A percentile compares a stretch with the other conserved stretches of the same genome.
Evolutionary conservation across 2,113 vertebrate genomes (phyloP).

Genomic region (Ctenomys sociabilis): DNA sequence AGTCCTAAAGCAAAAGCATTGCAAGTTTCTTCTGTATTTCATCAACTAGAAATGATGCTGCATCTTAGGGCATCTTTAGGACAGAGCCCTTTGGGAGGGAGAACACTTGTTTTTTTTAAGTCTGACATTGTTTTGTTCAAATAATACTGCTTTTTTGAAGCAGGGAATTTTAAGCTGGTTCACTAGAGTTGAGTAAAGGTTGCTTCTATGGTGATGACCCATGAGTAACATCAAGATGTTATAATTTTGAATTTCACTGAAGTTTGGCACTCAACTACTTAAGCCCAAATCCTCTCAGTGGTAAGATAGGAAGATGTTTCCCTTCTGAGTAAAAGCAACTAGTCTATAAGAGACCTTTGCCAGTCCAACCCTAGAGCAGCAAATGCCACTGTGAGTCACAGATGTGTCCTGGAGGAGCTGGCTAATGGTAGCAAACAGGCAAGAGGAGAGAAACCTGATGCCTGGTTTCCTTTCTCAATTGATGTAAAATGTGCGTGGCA

Average conservation of each 20-base stretch:
- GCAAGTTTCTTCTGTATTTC: neutral
- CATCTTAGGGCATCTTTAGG: neutral
- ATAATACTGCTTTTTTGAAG: constrained; percentile 71
- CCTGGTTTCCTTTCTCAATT: constrained; percentile 1
- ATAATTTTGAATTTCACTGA: constrained; percentile 23
- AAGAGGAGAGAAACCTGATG: neutral
- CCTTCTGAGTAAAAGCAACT: neutral
- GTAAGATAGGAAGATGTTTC: neutral
- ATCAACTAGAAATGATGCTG: neutral
- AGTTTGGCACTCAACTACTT: constrained; percentile 65
- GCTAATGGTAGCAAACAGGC: neutral
- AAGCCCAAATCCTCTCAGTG: constrained; percentile 55
- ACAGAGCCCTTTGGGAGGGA: neutral
- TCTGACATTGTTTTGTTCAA: constrained; percentile 78
- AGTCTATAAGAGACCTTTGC: neutral
- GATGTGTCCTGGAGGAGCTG: neutral
- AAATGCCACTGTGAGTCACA: neutral
- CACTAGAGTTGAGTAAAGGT: constrained; percentile 65
- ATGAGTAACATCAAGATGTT: neutral
- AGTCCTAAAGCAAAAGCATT: neutral
- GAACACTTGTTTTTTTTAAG: neutral
- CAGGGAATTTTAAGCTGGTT: constrained; percentile 65
- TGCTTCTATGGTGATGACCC: constrained; percentile 27
- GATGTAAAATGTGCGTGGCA: neutral
- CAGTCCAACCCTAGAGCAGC: neutral